Evolutionary conservation across 2,113 vertebrate species (phyloP), one percentile per base, ranked within the genome.

Genomic region (Nerophis ophidion): DNA sequence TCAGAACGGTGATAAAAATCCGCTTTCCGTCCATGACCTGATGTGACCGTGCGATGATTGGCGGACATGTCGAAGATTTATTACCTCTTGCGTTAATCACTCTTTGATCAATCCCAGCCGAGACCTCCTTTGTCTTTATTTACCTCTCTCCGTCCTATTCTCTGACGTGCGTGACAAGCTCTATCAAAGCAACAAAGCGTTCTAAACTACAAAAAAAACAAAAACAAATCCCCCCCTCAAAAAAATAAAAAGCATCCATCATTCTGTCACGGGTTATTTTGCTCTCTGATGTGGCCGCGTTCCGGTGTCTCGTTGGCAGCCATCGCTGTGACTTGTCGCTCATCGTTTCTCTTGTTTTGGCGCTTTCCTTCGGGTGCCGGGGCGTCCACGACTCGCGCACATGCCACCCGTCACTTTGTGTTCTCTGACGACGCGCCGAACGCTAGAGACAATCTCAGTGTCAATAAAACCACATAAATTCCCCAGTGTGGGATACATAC

Each of bases 1-100:
- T 13, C 35, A 42, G 70, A 61, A 44, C 59, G 66, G 74, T 65
- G 65, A 70, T 54, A 48, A 66, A 79, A 75, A 54, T 67, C 67
- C 16, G 51, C 45, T 42, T 36, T 47, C 52, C 69, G 64, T 71
- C 46, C 14, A 67, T 66, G 16, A 75, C 71, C 64, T 44, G 48
- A 71, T 59, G 64, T 59, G 67, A 79, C 69, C 65, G 70, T 55
- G 60, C 53, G 71, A 79, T 77, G 42, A 69, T 26, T 57, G 15
- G 46, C 45, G 3, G 17, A 42, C 38, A 44, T 44, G 40, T 4
- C 10, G 11, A 16, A 56, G 54, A 56, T 56, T 42, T 44, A 44
- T 56, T 10, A 56, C n/a, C 54, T 42, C 16, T 38, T 42, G 17
- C 42, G 54, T 38, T 42, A 16, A 42, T 56, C 16, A 17, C 54